phyloP scores from a whole-genome alignment of 2,113 vertebrate genomes.

The Xerus inauris region DNA sequence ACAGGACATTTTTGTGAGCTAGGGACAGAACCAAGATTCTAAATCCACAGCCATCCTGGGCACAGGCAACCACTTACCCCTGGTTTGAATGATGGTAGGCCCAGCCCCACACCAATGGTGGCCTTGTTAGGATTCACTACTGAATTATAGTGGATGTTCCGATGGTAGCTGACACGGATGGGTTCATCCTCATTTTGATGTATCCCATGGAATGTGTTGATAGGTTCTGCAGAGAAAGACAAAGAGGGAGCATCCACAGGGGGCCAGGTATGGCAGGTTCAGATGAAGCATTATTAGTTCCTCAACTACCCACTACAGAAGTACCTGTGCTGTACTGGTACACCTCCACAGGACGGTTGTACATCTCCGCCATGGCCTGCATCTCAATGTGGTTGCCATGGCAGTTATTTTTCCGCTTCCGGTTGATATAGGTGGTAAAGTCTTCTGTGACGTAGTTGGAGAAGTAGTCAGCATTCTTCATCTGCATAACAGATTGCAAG shows the following conservation, averaged over 20 bases:
- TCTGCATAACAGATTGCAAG: conserved; percentile 83
- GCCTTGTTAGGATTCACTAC: conserved; percentile 98
- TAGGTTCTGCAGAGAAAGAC: conserved; percentile 90
- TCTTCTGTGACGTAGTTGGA: conserved; percentile 98
- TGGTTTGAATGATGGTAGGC: conserved; percentile 96
- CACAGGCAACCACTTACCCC: conserved; percentile 87
- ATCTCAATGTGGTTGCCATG: conserved; percentile 99
- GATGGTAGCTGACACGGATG: conserved; percentile 97
- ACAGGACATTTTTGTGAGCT: neutral
- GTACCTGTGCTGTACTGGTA: conserved; percentile 95
- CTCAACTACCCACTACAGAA: conserved; percentile 58
- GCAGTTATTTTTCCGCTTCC: conserved; percentile 97
- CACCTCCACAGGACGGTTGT: conserved; percentile 96
- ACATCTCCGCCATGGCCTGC: conserved; percentile 99
- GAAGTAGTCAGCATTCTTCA: conserved; percentile 98
- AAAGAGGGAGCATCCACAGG: conserved; percentile 43
- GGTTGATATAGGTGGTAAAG: conserved; percentile 97
- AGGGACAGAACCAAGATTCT: neutral
- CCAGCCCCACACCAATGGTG: conserved; percentile 96
- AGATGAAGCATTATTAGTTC: neutral
- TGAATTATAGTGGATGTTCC: conserved; percentile 99
- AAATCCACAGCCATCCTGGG: neutral
- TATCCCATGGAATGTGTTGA: conserved; percentile 98
- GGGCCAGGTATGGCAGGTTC: neutral
- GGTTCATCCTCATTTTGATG: conserved; percentile 97